Base-by-base conservation (phyloP, 2,888 invertebrate genomes). In the Gerris lacustris region DNA sequence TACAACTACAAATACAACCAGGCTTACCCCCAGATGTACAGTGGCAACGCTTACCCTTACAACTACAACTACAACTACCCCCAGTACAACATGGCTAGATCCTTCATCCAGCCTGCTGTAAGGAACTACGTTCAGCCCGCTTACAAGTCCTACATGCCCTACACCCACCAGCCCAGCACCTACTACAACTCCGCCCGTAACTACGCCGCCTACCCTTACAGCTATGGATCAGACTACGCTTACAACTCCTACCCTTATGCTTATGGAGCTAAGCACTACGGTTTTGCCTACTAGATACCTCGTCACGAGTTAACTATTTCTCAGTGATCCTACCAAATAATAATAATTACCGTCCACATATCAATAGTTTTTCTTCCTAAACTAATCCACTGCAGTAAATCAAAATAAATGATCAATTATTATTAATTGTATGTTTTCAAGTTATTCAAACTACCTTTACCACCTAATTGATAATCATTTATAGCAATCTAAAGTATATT, bases 91-190 rank as follows among this genome's bases (percentile, higher is more conserved):
- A 66, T 69, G 17, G 67, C 71, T 47, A 72, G 70, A 63, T 70
- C 73, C 69, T 55, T 72, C 66, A 70, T 70, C 72, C 71, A 71
- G 72, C 63, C 73, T 74, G 71, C 67, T 43, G 31, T 31, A 31
- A 31, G 31, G 31, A 31, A 31, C 31, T 31, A 31, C 31, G 31
- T 31, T 31, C 31, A 31, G 31, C 31, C 31, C 31, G 31, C 31
- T 31, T 31, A 31, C 31, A 31, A 31, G 31, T 66, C 63, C 66
- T 44, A 18, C 31, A 31, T 31, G 31, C 31, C 31, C 31, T 63
- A 71, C 18, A 71, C 70, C 63, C 69, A 69, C 68, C 62, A 70
- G 64, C 62, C 67, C 55, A 67, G 67, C 63, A 70, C 69, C 71
- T 67, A 69, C 18, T 69, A 55, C 44, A 69, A 64, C 31, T 69